Percentiles rank a stretch among this genome's conserved stretches.
These are phyloP conservation scores for Sphyrna mokarran DNA, from an alignment of 2,113 vertebrate genomes.

Conservation along the genomic window DNA sequence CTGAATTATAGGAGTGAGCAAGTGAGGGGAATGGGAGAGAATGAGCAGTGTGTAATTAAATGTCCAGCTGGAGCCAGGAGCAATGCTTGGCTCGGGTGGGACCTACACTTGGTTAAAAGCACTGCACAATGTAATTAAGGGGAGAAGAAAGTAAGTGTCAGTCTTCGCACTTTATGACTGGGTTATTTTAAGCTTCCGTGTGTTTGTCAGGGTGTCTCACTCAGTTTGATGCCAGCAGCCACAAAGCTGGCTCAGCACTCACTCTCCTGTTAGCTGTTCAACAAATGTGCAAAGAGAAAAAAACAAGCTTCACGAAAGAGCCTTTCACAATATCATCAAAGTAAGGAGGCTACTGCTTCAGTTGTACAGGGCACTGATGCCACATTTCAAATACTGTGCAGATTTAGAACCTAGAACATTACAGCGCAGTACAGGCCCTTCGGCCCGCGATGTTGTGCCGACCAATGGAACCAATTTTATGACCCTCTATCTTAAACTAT, in stretches of 20 bases:
- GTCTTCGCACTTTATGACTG: conserved; percentile 4
- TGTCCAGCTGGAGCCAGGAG: not conserved
- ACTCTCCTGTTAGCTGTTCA: not conserved
- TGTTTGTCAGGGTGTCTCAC: not conserved
- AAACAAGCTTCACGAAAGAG: not conserved
- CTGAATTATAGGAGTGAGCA: not conserved
- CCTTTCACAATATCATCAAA: too few relatives aligned
- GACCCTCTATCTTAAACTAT: too few relatives aligned
- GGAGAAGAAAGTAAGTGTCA: conserved; percentile 8
- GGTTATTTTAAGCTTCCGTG: not conserved
- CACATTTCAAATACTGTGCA: too few relatives aligned
- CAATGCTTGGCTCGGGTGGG: conserved; percentile 18
- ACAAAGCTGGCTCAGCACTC: not conserved
- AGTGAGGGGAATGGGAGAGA: not conserved
- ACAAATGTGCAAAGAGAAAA: not conserved
- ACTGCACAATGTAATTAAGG: not conserved
- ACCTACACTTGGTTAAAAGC: not conserved
- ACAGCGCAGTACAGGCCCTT: too few relatives aligned
- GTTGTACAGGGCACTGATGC: too few relatives aligned
- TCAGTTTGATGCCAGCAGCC: not conserved
- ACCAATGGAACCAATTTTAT: too few relatives aligned
- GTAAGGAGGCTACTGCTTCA: too few relatives aligned
- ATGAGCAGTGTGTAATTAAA: not conserved
- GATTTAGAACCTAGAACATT: too few relatives aligned
- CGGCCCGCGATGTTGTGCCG: too few relatives aligned